Conservation (phyloP, 1,140 invertebrate species). For the Theocolax elegans region DNA sequence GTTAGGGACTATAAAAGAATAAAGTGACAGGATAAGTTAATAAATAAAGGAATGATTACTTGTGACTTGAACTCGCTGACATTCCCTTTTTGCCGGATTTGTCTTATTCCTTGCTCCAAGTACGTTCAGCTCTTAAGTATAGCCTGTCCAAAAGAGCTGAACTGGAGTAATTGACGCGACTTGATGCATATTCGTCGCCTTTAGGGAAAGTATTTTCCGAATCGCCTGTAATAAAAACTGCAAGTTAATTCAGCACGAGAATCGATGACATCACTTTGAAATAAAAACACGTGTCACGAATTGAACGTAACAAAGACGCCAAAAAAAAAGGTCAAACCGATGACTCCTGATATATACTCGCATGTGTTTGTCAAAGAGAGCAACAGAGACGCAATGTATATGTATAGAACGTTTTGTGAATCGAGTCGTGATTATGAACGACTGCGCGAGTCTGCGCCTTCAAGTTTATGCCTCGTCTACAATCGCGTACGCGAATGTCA, state of each 20-base stretch:
- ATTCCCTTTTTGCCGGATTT: slow-evolving; percentile 56
- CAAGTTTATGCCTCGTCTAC: too few relatives aligned
- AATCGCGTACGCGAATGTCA: too few relatives aligned
- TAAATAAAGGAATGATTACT: slow-evolving; percentile 49
- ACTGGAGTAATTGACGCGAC: neutral
- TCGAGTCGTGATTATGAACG: slow-evolving; percentile 18
- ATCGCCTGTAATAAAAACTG: slow-evolving; percentile 4
- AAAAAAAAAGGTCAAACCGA: too few relatives aligned
- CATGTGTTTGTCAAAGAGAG: too few relatives aligned
- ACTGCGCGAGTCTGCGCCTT: too few relatives aligned
- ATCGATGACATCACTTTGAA: slow-evolving; percentile 35
- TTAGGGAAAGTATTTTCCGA: neutral
- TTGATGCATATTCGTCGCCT: neutral
- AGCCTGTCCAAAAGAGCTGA: neutral
- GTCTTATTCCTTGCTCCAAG: slow-evolving; percentile 9
- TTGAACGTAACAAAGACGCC: too few relatives aligned
- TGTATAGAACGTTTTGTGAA: too few relatives aligned
- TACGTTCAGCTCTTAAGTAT: neutral
- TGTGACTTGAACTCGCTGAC: slow-evolving; percentile 63
- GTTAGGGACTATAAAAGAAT: too few relatives aligned
- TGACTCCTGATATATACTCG: too few relatives aligned
- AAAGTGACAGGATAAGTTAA: neutral
- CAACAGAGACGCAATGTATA: too few relatives aligned
- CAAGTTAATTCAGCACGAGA: neutral
- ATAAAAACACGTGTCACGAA: slow-evolving; percentile 25